Conservation (phyloP, 2,888 invertebrate genomes). For the Pherbina coryleti region DNA sequence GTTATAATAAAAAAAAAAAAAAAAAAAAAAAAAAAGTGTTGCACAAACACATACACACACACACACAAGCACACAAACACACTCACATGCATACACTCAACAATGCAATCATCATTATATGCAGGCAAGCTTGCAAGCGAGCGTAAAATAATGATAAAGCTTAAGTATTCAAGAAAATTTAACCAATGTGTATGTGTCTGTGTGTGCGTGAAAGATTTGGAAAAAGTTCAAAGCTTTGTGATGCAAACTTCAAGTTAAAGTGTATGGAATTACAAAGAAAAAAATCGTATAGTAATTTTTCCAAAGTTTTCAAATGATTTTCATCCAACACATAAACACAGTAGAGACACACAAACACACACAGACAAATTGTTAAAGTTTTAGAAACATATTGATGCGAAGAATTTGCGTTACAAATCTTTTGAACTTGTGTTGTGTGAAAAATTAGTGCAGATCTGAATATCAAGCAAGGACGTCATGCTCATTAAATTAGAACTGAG, state of each 20-base stretch:
- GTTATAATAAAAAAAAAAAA: too few species aligned
- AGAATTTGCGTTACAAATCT: too few species aligned
- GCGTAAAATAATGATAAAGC: background rate
- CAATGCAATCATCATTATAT: background rate
- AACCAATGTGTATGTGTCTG: background rate
- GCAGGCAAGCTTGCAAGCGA: background rate
- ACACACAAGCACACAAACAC: slow-evolving; percentile 36
- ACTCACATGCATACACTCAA: background rate
- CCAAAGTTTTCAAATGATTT: slow-evolving; percentile 10
- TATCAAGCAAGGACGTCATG: too few species aligned
- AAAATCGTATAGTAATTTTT: background rate
- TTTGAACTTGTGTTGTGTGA: too few species aligned
- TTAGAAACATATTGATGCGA: too few species aligned
- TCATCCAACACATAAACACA: background rate
- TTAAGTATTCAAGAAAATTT: background rate
- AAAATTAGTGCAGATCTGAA: too few species aligned
- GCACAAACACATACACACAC: too few species aligned
- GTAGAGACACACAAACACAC: too few species aligned
- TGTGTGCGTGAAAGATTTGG: background rate
- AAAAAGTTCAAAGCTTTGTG: background rate
- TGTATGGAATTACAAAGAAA: background rate
- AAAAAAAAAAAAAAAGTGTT: too few species aligned
- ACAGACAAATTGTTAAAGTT: too few species aligned
- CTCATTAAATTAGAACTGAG: background rate
- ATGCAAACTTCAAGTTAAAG: background rate